Percentiles rank a stretch among this genome's conserved stretches.
These are phyloP conservation scores for Subacronicta megacephala DNA, from an alignment of 2,888 invertebrate species.

Conservation along the genomic window DNA sequence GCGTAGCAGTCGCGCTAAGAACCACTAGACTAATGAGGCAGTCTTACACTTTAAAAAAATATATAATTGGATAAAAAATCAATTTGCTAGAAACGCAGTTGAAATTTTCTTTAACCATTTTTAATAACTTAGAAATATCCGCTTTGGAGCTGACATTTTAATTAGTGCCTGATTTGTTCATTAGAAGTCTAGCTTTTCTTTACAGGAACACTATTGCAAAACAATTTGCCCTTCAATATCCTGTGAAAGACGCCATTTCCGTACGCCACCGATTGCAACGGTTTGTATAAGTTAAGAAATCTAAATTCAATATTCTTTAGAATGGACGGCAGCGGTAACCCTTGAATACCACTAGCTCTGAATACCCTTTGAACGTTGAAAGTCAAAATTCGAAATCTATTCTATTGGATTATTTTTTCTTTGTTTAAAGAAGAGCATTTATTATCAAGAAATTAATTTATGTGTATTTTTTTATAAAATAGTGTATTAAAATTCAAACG, in stretches of 20 bases:
- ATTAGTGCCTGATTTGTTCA: slow-evolving; percentile 7
- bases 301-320: slow-evolving; percentile 63
- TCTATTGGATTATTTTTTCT: slow-evolving; percentile 39
- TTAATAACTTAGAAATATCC: too few species aligned
- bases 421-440: slow-evolving; percentile 16
- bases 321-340: slow-evolving; percentile 50
- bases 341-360: slow-evolving; percentile 48
- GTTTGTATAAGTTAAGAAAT: slow-evolving; percentile 58
- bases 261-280: slow-evolving; percentile 49
- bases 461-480: not conserved
- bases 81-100: too few species aligned
- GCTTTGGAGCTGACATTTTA: slow-evolving; percentile 14
- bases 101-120: too few species aligned
- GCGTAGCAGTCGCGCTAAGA: too few species aligned
- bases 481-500: too few species aligned
- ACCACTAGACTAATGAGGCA: too few species aligned
- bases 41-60: too few species aligned
- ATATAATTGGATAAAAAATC: too few species aligned
- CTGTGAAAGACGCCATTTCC: slow-evolving; percentile 62
- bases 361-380: slow-evolving; percentile 46
- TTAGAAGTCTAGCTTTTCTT: slow-evolving; percentile 1
- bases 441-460: slow-evolving; percentile 14
- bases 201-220: slow-evolving; percentile 13
- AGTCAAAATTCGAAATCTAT: slow-evolving; percentile 45
- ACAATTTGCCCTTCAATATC: slow-evolving; percentile 68